Conservation (phyloP, 2,113 vertebrate genomes). For the Meriones unguiculatus region DNA sequence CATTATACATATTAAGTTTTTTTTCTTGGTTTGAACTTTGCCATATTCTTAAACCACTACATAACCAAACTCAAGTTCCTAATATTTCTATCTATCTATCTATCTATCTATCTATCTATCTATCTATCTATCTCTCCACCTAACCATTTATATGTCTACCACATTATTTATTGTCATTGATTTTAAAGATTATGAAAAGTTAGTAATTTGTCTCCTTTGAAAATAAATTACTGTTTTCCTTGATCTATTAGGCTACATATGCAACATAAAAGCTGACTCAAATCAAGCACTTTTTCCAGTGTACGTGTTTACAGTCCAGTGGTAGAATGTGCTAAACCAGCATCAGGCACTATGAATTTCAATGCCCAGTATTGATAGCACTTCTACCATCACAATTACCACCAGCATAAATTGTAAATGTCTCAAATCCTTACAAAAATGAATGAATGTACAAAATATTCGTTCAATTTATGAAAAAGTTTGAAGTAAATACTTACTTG, state of each 20-base stretch:
- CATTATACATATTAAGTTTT: not conserved
- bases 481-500: not conserved
- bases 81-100: not conserved
- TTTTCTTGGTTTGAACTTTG: not conserved
- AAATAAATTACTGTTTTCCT: not conserved
- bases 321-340: not conserved
- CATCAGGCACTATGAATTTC: not conserved
- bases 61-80: not conserved
- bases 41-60: not conserved
- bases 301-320: not conserved
- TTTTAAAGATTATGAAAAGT: not conserved
- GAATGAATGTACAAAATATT: not conserved
- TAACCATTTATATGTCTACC: not conserved
- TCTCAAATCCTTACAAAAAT: not conserved
- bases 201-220: not conserved
- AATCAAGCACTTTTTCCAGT: not conserved
- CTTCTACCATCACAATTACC: not conserved
- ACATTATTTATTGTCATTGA: not conserved
- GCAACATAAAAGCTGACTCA: not conserved
- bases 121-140: not conserved
- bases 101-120: not conserved
- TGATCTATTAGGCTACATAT: not conserved
- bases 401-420: too few species aligned
- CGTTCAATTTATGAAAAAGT: not conserved
- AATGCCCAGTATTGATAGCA: not conserved